phyloP scores from a whole-genome alignment of 2,113 vertebrate genomes.

The Eolophus roseicapilla region DNA sequence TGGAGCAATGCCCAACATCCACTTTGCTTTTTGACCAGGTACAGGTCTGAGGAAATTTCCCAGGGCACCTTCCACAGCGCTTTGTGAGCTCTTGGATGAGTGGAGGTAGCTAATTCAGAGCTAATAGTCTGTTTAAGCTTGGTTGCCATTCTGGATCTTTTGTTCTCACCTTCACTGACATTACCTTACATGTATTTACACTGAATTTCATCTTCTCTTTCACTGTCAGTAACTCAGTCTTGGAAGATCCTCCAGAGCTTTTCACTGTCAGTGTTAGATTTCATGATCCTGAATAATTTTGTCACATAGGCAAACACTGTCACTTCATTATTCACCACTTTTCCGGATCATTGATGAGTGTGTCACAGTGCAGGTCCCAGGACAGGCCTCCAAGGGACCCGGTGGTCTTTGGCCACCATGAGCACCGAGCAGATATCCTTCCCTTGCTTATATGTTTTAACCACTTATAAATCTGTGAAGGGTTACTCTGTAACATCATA shows the following conservation, averaged over 20 bases:
- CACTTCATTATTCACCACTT: constrained; percentile 54
- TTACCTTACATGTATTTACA: constrained; percentile 35
- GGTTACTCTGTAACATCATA: background rate
- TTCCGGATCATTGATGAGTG: background rate
- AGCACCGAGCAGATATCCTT: background rate
- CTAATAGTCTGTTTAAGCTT: background rate
- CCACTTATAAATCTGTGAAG: background rate
- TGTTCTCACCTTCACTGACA: constrained; percentile 3
- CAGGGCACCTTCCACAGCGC: fast-evolving
- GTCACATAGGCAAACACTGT: constrained; percentile 45
- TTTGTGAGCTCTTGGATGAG: background rate
- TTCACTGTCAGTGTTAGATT: constrained; percentile 52
- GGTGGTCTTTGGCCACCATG: fast-evolving
- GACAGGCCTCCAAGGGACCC: background rate
- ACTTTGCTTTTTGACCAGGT: background rate
- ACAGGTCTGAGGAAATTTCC: background rate
- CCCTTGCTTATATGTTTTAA: background rate
- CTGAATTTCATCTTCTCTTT: constrained; percentile 51
- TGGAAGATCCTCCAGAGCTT: constrained; percentile 55
- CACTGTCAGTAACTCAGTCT: constrained; percentile 35
- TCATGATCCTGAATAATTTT: constrained; percentile 67
- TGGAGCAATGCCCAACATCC: fast-evolving
- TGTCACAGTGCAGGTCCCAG: background rate
- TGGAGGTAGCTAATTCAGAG: background rate
- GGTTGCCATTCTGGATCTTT: background rate